Evolutionary conservation across 2,113 vertebrate species (phyloP), one percentile per base, ranked within the genome.

Genomic region (Gymnocephalus cernua): DNA sequence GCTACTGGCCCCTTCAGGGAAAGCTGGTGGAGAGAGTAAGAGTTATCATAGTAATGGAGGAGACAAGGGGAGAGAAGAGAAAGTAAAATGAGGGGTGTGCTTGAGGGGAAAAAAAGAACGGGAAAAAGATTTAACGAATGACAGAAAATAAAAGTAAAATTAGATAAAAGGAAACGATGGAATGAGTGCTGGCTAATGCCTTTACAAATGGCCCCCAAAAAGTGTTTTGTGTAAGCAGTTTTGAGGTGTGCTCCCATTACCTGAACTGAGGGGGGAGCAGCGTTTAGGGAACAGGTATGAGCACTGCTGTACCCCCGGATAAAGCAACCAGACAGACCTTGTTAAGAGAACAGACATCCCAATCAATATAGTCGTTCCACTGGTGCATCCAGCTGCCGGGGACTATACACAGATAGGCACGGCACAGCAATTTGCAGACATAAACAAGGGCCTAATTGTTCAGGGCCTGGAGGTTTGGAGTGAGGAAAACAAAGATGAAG

Each of bases 361-460:
- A 92, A 93, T 94, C 93, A 93, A 92, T 92, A 93, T 72, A 78
- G 91, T 50, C 68, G 79, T 92, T 93, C 82, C 86, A 89, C 86
- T 13, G 89, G 91, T 79, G 87, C 86, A 82, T 90, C 88, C 87
- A 87, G 87, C 90, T 93, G 91, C 89, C 69, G 78, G 89, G 82
- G 89, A 92, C 90, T 29, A 54, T 66, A 77, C 88, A 83, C 79
- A 84, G 91, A 91, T 84, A 84, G 90, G 84, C 88, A 87, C 68
- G 86, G 81, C 83, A 76, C 84, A 79, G 91, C 92, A 89, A 91
- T 93, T 92, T 93, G 86, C 91, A 89, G 89, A 88, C 88, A 92
- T 90, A 94, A 93, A 93, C 92, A 92, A 91, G 90, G 74, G 53
- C 87, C 88, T 93, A 93, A 94, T 94, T 94, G 93, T 93, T 94